These are phyloP conservation scores for Tragelaphus strepsiceros DNA, from an alignment of 2,113 vertebrate species.

Conservation along the genomic window DNA sequence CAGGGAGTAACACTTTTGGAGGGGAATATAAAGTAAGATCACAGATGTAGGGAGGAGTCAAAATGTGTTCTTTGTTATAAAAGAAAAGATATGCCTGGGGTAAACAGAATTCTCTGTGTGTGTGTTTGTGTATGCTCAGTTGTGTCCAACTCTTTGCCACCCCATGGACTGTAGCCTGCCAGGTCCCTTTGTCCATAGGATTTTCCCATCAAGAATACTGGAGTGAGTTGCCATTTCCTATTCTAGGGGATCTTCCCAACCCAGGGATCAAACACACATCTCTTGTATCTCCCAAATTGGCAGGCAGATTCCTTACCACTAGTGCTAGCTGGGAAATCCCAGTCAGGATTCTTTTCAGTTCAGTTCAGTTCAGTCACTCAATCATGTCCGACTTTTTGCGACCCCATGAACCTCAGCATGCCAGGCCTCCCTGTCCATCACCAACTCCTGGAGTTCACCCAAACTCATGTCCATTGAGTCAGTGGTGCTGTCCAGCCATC, in stretches of 20 bases:
- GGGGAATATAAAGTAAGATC: background rate
- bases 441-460: too few species aligned
- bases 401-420: too few species aligned
- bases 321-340: background rate
- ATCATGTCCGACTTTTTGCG: rapidly evolving
- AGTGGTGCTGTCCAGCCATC: too few species aligned
- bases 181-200: background rate
- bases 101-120: background rate
- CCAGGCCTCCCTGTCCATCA: too few species aligned
- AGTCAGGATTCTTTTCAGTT: background rate
- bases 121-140: background rate
- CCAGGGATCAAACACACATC: background rate
- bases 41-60: background rate
- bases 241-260: background rate
- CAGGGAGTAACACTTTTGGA: background rate
- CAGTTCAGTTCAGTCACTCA: too few species aligned
- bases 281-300: background rate
- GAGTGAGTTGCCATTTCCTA: background rate
- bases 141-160: background rate
- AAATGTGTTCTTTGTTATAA: background rate
- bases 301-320: background rate
- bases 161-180: background rate
- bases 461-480: too few species aligned
- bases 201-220: background rate
- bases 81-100: background rate